These are phyloP conservation scores for Syritta pipiens DNA, from an alignment of 2,888 invertebrate species.

Conservation along the genomic window DNA sequence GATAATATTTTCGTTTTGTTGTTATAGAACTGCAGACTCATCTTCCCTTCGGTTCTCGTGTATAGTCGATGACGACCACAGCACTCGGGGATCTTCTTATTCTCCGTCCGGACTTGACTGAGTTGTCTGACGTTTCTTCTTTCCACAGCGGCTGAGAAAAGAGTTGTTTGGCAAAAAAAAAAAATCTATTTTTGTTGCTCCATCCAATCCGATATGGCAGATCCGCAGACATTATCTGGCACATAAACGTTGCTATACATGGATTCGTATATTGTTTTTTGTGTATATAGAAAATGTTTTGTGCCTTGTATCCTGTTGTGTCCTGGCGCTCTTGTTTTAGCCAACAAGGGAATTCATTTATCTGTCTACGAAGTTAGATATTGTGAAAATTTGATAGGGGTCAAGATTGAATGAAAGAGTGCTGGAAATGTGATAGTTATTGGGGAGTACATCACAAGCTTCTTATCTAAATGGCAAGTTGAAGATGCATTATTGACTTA, in stretches of 20 bases:
- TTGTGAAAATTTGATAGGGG: conserved; percentile 11
- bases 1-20: conserved; percentile 58
- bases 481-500: conserved; percentile 16
- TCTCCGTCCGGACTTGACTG: conserved; percentile 46
- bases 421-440: conserved; percentile 4
- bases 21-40: conserved; percentile 37
- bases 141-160: neutral
- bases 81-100: conserved; percentile 11
- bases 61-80: conserved; percentile 9
- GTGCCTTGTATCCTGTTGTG: conserved; percentile 6
- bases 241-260: conserved; percentile 10
- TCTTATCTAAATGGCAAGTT: conserved; percentile 34
- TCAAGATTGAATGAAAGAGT: conserved; percentile 32
- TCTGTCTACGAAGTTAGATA: conserved; percentile 19
- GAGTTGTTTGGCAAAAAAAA: conserved; percentile 53
- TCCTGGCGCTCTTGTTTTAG: neutral
- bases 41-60: conserved; percentile 30
- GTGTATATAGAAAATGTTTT: neutral
- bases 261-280: neutral
- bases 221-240: conserved; percentile 44
- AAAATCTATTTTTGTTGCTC: conserved; percentile 56
- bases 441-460: conserved; percentile 24
- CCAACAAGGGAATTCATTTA: conserved; percentile 16
- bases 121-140: conserved; percentile 16
- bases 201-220: conserved; percentile 47